Evolutionary conservation across 2,888 invertebrate genomes (phyloP), one percentile per base, ranked within the genome.

Genomic region (Tenthredo notha): DNA sequence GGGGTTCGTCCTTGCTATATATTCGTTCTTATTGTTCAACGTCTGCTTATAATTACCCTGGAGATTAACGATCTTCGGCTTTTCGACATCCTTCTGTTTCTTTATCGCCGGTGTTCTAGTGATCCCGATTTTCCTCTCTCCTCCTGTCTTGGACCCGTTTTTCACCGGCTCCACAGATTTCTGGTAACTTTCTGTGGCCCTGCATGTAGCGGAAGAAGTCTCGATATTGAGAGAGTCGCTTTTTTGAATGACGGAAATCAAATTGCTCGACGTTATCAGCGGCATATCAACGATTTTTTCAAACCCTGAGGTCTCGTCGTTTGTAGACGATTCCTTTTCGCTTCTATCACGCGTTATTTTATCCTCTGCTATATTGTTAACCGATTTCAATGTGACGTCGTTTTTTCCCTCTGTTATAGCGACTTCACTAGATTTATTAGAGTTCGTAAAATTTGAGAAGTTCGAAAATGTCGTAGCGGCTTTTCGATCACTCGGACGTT

Each of bases 401-500:
- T 54, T 65, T 18, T 80, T 80, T 1, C 61, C 21, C 6, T 80
- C 80, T 1, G 50, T 47, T 3, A 54, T 50, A 1, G 43, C 82
- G 29, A 61, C 37, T n/a, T 80, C 80, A 21, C 40, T 15, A 3
- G 33, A 21, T 37, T 50, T 80, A 21, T 21, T 61, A 0, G 37
- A 54, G 50, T 40, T 61, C 6, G 80, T 37, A 1, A 61, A 61
- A 61, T 65, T 83, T 10, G 67, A 29, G 47, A 83, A 83, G 40
- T 29, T 94, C 88, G 94, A 94, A 86, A 94, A 93, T 0, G 61
- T 58, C 7, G 58, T 21, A 6, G 58, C 58, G n/a, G 21, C 21
- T 93, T 95, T 95, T 2, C 94, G 94, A 86, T 94, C 94, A 86
- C 94, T 94, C 33, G 95, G 94, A 90, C 95, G 94, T 89, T 94